phyloP scores from a whole-genome alignment of 2,113 vertebrate species.

The Bostrychus sinensis region DNA sequence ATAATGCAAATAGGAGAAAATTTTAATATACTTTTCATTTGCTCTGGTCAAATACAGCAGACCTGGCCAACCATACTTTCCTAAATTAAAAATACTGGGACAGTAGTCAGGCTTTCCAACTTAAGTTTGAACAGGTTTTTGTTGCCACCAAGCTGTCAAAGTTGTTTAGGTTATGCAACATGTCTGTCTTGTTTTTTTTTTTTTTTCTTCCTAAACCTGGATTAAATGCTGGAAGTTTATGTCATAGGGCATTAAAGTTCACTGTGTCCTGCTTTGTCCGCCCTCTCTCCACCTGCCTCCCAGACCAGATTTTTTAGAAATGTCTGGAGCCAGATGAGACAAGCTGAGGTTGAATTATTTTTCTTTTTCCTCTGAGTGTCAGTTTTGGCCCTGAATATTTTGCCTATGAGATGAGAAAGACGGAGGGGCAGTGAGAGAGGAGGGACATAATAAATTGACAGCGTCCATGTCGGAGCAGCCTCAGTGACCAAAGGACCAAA shows the following conservation, averaged over 20 bases:
- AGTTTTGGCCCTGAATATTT: constrained; percentile 64
- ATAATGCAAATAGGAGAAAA: no score
- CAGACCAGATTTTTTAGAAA: constrained; percentile 35
- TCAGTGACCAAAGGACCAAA: constrained; percentile 51
- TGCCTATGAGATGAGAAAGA: constrained; percentile 38
- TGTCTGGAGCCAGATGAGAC: constrained; percentile 27
- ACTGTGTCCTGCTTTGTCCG: constrained; percentile 19
- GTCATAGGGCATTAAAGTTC: constrained; percentile 20
- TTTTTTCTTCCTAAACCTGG: constrained; percentile 14
- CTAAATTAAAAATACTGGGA: constrained; percentile 14
- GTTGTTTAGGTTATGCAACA: constrained; percentile 37
- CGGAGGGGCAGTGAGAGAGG: not conserved
- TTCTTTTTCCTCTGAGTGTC: constrained; percentile 59
- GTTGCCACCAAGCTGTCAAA: constrained; percentile 10
- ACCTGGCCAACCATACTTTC: not conserved
- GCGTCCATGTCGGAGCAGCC: constrained; percentile 27
- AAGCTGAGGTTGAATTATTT: constrained; percentile 41
- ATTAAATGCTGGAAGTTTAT: constrained; percentile 25
- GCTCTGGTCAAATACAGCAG: not conserved
- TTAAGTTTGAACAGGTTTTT: not conserved
- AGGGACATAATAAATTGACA: constrained; percentile 51
- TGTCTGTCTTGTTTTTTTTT: constrained; percentile 22
- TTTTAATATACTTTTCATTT: no score
- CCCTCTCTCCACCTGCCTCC: constrained; percentile 42
- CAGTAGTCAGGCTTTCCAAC: not conserved